Base-by-base conservation (phyloP, 2,888 invertebrate genomes). In the Drosophila kambysellisi region DNA sequence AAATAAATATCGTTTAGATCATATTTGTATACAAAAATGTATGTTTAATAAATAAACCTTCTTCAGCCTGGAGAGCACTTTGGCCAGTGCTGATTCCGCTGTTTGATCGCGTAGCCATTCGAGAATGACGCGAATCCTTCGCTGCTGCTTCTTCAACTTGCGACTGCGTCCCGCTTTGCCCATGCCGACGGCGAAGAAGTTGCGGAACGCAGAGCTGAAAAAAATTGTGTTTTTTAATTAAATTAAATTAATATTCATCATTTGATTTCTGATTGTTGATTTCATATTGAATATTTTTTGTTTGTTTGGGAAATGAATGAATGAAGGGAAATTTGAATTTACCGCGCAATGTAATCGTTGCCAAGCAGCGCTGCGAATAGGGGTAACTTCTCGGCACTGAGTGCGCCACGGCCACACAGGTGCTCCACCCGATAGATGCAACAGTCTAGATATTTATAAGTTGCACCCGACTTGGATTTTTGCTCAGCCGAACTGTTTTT, bases 341-440 rank as follows among this genome's bases (percentile, higher is more conserved):
- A 81, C 79, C 94, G 94, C 46, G 95, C 94, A 11, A 98, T 95
- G 93, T 96, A 98, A 93, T 99, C 99, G 94, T 99, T 99, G 1
- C 98, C 99, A 9, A 98, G 93, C 41, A 98, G 91, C 1, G 97
- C 96, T 0, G 97, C 97, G 74, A 98, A 94, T 30, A 99, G 91
- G 0, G 98, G 97, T 57, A 99, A 91, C 73, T 96, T 93, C 20
- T 95, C 94, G 76, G 94, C 94, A 72, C 95, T 94, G 37, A 97
- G 91, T 0, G 95, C 95, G 1, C 95, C 95, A 91, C 94, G 94
- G 17, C 94, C 93, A 12, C 96, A 93, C 83, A 98, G 95, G 80
- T 95, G 94, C 67, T 97, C 95, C 0, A 96, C 94, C 83, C 94
- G 95, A 90, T 96, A 98, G 29, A 97, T 94, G 91, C 96, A 95